Evolutionary conservation across 2,888 invertebrate genomes (phyloP).

Genomic region (Scaptomyza parva): DNA sequence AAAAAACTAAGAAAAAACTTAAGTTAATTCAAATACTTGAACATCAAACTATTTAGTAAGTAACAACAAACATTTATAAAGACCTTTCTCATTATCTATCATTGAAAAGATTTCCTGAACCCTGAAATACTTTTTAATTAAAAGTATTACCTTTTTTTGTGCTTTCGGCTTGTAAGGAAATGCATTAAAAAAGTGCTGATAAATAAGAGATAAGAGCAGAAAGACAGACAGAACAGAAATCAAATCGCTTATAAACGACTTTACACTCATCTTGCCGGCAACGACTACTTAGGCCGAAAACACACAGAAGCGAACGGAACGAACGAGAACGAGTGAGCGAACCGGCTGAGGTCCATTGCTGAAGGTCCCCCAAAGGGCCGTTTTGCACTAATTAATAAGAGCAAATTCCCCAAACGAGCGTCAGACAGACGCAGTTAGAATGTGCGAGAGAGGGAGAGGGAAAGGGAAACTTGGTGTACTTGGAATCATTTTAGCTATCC

Average conservation of each 20-base stretch:
- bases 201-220: background rate
- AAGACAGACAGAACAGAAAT: no score
- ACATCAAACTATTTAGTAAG: no score
- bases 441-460: slow-evolving; percentile 5
- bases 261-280: background rate
- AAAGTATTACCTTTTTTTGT: background rate
- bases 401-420: slow-evolving; percentile 69
- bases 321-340: no score
- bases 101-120: background rate
- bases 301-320: slow-evolving; percentile 48
- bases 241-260: slow-evolving; percentile 1
- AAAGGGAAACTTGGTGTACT: slow-evolving; percentile 13
- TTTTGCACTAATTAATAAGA: slow-evolving; percentile 80
- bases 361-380: slow-evolving; percentile 79
- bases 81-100: background rate
- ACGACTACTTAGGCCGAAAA: slow-evolving; percentile 32
- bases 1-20: no score
- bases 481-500: slow-evolving; percentile 43
- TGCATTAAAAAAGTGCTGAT: background rate
- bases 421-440: slow-evolving; percentile 45
- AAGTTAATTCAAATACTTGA: no score
- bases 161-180: background rate
- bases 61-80: background rate
- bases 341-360: slow-evolving; percentile 45
- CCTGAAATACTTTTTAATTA: background rate